phyloP scores from a whole-genome alignment of 1,140 invertebrate genomes.

The Prorops nasuta region DNA sequence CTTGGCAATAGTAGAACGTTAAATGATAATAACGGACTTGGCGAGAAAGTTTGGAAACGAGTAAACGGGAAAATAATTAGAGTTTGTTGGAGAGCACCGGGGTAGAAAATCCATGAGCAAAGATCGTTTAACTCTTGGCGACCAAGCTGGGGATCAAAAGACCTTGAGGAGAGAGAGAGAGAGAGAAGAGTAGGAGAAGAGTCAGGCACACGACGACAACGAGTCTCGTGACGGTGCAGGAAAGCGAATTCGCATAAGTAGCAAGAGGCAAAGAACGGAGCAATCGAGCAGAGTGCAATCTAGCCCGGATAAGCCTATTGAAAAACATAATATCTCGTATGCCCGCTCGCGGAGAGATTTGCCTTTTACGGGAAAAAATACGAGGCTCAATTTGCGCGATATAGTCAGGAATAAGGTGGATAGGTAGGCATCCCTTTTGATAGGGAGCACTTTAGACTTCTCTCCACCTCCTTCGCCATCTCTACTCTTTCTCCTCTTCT shows the following conservation, averaged over 20 bases:
- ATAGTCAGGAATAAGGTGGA: slow-evolving; percentile 8
- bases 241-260: background rate
- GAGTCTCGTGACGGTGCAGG: background rate
- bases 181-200: background rate
- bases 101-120: background rate
- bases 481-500: background rate
- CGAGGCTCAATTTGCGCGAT: slow-evolving; percentile 21
- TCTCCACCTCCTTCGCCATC: background rate
- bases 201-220: background rate
- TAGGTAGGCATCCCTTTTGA: slow-evolving; percentile 5
- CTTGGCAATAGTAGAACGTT: too few relatives aligned
- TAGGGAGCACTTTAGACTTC: slow-evolving; percentile 13
- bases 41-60: too few relatives aligned
- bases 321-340: slow-evolving; percentile 17
- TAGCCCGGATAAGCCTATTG: slow-evolving; percentile 13
- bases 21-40: too few relatives aligned
- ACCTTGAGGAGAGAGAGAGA: background rate
- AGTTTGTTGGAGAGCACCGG: too few relatives aligned
- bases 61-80: too few relatives aligned
- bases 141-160: background rate
- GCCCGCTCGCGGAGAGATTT: slow-evolving; percentile 7
- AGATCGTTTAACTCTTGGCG: background rate
- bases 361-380: slow-evolving; percentile 14
- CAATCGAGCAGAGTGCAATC: slow-evolving; percentile 4
- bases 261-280: background rate